Evolutionary conservation across 2,113 vertebrate genomes (phyloP), one percentile per base, ranked within the genome.

Genomic region (Perca flavescens): DNA sequence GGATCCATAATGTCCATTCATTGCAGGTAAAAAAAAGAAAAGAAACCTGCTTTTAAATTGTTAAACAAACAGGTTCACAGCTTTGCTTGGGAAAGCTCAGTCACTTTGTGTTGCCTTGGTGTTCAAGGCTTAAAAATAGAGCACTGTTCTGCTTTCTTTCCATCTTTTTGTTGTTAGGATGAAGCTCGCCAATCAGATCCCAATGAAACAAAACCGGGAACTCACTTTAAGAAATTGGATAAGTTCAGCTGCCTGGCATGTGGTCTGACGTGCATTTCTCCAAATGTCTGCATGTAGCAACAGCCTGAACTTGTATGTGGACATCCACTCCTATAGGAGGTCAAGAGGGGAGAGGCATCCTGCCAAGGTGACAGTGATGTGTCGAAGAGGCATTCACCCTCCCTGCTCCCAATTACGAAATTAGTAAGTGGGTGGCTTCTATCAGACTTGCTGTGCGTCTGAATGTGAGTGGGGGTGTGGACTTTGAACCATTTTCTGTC

Each of bases 381-480:
- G 75, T 53, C 11, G 3, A 28, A 36, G 54, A 74, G 57, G 14
- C 60, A 31, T 65, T 76, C 5, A 31, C 13, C 61, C 50, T 63
- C 40, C 21, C 68, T 76, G 46, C 77, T 77, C 36, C 54, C 58
- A 81, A 78, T 82, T 79, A 61, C 25, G 21, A 77, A 79, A 69
- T 76, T 53, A 79, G 22, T 25, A 22, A 74, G 60, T 86, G 68
- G 49, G 66, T 77, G 67, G 50, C 53, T 77, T 75, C 36, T 62
- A 7, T 63, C 21, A 54, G 19, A 73, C 40, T 77, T 43, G 0
- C 17, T 66, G 46, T 54, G 31, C 50, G 14, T 54, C 67, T 79
- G 40, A 34, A 28, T 69, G 47, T 69, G 66, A 83, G 65, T 43
- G 50, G 40, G 54, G 49, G 34, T 63, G 71, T 53, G 22, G 63